These are phyloP conservation scores for Luperina testacea DNA, from an alignment of 2,888 invertebrate genomes.

Conservation along the genomic window DNA sequence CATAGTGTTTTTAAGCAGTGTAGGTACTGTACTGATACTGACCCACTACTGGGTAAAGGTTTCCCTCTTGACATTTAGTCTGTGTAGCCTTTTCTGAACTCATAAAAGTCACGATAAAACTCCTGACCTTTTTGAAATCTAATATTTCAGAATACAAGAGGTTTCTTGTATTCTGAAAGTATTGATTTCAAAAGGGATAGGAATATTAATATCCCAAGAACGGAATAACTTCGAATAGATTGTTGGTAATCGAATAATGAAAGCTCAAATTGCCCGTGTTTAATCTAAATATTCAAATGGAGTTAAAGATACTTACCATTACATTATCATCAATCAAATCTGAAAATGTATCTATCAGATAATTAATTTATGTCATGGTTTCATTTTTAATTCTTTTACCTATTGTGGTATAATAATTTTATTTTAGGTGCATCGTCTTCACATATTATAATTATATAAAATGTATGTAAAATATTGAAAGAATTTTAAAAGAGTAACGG, in stretches of 20 bases:
- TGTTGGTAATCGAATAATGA: not conserved
- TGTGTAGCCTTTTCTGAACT: not conserved
- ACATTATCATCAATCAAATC: not conserved
- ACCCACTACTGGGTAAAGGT: not conserved
- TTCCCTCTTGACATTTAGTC: not conserved
- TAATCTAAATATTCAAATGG: conserved; percentile 9
- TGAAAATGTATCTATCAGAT: too few species aligned
- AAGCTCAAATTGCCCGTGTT: not conserved
- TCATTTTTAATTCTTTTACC: too few species aligned
- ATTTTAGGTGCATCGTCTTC: too few species aligned
- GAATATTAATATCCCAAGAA: not conserved
- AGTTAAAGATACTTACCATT: too few species aligned
- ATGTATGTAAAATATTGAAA: too few species aligned
- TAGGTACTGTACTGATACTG: not conserved
- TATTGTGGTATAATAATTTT: too few species aligned
- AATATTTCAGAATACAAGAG: not conserved
- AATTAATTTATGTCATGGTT: too few species aligned
- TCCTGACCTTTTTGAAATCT: not conserved
- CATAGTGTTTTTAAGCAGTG: not conserved
- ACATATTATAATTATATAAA: too few species aligned
- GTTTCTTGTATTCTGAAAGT: too few species aligned
- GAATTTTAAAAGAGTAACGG: too few species aligned
- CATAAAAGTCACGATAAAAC: not conserved
- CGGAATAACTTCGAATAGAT: not conserved
- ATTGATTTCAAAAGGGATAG: not conserved